These are phyloP conservation scores for Odocoileus hemionus DNA, from an alignment of 2,113 vertebrate genomes.

Conservation along the genomic window DNA sequence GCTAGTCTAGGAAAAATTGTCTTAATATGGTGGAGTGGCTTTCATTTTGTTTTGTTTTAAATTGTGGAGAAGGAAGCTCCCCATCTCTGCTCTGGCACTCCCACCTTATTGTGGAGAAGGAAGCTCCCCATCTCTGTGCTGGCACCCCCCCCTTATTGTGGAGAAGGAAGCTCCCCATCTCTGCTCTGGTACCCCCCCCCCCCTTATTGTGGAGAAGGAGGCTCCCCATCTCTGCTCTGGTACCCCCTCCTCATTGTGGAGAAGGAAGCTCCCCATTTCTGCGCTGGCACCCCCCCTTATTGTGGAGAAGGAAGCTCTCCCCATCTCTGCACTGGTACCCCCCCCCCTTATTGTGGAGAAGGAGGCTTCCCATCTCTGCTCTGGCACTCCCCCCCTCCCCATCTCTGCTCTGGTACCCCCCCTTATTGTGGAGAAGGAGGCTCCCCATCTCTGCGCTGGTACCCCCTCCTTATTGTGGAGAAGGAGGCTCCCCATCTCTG, in stretches of 20 bases:
- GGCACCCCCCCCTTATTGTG: too few relatives aligned
- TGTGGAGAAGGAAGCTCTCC: neutral
- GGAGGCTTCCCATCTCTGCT: neutral
- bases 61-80: neutral
- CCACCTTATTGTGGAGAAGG: neutral
- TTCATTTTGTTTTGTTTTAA: neutral
- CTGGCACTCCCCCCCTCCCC: too few relatives aligned
- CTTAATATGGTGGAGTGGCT: too few relatives aligned
- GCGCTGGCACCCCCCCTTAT: fast-evolving
- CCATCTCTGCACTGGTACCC: neutral
- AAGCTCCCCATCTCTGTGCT: too few relatives aligned
- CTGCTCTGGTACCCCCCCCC: too few relatives aligned
- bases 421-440: neutral
- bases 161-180: too few relatives aligned
- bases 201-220: neutral
- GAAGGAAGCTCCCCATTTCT: neutral
- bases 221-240: neutral
- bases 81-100: neutral
- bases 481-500: neutral
- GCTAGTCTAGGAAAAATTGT: neutral
- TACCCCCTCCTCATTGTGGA: neutral
- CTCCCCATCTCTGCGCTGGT: neutral
- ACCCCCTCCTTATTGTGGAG: neutral
- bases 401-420: neutral
- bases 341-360: neutral